Base-by-base conservation (phyloP, 2,797 vertebrate genomes). In the Avahi laniger region DNA sequence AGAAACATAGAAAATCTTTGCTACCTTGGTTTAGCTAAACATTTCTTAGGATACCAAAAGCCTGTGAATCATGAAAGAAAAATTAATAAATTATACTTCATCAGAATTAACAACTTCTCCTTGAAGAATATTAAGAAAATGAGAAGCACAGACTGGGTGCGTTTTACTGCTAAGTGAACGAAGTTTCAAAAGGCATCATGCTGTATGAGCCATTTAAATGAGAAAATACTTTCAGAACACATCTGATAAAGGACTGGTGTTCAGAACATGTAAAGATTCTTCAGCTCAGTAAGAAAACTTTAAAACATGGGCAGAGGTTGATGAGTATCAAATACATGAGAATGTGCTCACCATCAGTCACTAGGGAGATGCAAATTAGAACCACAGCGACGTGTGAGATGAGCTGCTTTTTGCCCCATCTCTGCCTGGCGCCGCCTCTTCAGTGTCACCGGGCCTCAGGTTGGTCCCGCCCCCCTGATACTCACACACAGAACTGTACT, bases 331-430 rank as follows among this genome's bases (percentile, higher is more conserved):
- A 65, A 65, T n/a, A n/a, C 63, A 4, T 33, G 63, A 26, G 33
- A 46, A 20, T 81, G 1, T 7, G 1, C 18, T 30, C 67, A 4
- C 5, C 13, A 1, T 26, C 17, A n/a, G 73, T 38, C 24, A 3
- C 54, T 15, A 38, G 48, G 69, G 43, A n/a, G 3, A 33, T 18
- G 89, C 26, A 11, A 7, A 0, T 20, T 12, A 20, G 12, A 20
- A 15, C 35, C n/a, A 7, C 22, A 2, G 22, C 0, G 50, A 15
- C 1, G 3, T 10, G 2, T 10, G 41, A 17, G 67, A 22, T 5
- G 0, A 18, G 52, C 67, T 30, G 20, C 17, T 65, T 65, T 63
- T 59, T 59, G 9, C 26, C 17, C 33, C 63, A 65, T 65, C 33
- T 65, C 63, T 65, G 63, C 63, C 63, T 65, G 15, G 63, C 4